Base-by-base conservation (phyloP, 1,140 invertebrate species). In the Ladona fulva region DNA sequence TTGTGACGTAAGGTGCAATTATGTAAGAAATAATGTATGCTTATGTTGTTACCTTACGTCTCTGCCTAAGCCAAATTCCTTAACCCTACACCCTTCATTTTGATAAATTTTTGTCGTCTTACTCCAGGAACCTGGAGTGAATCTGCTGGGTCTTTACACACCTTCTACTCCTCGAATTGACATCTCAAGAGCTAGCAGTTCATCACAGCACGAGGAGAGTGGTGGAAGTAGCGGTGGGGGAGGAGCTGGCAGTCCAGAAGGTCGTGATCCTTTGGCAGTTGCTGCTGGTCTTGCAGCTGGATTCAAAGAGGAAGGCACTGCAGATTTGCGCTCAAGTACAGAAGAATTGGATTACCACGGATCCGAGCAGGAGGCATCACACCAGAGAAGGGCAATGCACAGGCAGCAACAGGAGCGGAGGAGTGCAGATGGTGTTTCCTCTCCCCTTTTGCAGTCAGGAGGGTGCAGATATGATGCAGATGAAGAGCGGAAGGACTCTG, bases 101-200 rank as follows among this genome's bases (percentile, higher is more conserved):
- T 25, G 7, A 25, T 73, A 7, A 24, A n/a, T 11, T 22, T 76
- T 76, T 29, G n/a, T n/a, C n/a, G n/a, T n/a, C n/a, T n/a, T n/a
- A n/a, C n/a, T n/a, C n/a, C n/a, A 76, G 75, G 75, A 76, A 25
- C 19, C 25, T 6, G 25, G 29, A 7, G 29, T 22, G 22, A 25
- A 22, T 22, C 25, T 37, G 52, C 79, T 80, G 78, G 81, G 86
- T 73, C 84, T 92, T 76, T 90, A 89, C 80, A 90, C 91, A 75
- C 91, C 92, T 16, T 89, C 89, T 77, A 93, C 93, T 59, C 94
- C 94, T 1, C 89, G 94, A 80, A 95, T 95, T 81, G 94, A 95
- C 85, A 93, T 95, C 81, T 95, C 93, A 77, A 88, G 94, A 75
- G 94, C 94, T 3, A 94, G 93, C 80, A 94, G 92, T 83, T 94